Conservation (phyloP, 2,113 vertebrate species). For the Mohoua ochrocephala region DNA sequence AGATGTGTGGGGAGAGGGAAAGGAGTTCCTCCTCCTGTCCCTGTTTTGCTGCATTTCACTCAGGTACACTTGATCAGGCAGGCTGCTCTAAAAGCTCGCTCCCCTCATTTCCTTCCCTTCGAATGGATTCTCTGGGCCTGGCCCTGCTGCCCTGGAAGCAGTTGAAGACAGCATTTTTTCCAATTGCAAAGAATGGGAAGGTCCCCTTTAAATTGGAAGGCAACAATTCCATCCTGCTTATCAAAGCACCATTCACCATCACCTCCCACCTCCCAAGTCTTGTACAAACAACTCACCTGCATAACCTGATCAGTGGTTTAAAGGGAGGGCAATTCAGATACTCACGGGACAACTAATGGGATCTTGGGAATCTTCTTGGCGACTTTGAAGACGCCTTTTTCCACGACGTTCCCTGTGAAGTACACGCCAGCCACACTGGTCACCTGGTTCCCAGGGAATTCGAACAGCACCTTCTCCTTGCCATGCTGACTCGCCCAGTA, state of each 20-base stretch:
- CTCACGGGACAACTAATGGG: constrained; percentile 79
- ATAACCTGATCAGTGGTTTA: not conserved
- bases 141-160: not conserved
- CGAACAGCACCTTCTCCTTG: constrained; percentile 71
- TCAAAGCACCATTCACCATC: not conserved
- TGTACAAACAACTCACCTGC: not conserved
- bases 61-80: not conserved
- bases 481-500: constrained; percentile 73
- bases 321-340: not conserved
- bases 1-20: not conserved
- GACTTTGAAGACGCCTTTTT: constrained; percentile 70
- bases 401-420: constrained; percentile 73
- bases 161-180: not conserved
- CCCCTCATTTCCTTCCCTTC: not conserved
- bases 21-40: not conserved
- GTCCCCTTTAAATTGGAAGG: not conserved
- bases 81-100: not conserved
- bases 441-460: constrained; percentile 85
- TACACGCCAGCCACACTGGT: constrained; percentile 84
- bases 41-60: not conserved
- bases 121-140: not conserved
- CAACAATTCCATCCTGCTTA: not conserved
- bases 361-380: constrained; percentile 79
- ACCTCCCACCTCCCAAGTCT: not conserved
- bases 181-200: not conserved